A percentile compares a stretch with the other conserved stretches of the same genome.
Conservation (phyloP, 2,113 vertebrate genomes). For the Mystacornis crossleyi region DNA sequence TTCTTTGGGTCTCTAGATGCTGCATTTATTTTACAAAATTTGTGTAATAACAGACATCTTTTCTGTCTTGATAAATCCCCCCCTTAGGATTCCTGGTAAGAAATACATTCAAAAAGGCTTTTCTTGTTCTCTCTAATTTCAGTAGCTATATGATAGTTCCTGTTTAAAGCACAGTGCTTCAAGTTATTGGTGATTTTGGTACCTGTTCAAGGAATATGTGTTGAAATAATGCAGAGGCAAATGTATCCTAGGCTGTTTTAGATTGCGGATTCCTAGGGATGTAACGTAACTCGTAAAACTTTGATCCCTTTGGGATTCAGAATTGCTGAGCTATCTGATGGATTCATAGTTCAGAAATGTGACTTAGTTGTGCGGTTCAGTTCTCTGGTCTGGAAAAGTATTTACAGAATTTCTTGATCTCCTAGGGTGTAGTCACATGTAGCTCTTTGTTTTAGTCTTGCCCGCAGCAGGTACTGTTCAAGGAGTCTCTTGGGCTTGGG, state of each 20-base stretch:
- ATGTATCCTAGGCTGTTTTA: not conserved
- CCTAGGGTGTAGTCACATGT: not conserved
- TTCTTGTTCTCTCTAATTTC: not conserved
- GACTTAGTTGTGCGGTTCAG: not conserved
- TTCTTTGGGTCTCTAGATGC: not conserved
- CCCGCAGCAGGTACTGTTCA: constrained; percentile 48
- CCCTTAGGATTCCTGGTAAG: not conserved
- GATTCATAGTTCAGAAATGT: constrained; percentile 40
- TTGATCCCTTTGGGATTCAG: constrained; percentile 25
- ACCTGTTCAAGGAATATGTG: not conserved
- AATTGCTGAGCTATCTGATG: constrained; percentile 29
- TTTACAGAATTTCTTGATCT: constrained; percentile 55
- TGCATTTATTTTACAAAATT: not conserved
- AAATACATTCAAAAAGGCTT: not conserved
- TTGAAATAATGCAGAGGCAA: not conserved
- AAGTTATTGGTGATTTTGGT: not conserved
- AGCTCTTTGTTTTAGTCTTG: constrained; percentile 39
- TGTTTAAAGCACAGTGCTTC: not conserved
- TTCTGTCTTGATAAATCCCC: not conserved
- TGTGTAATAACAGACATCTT: not conserved
- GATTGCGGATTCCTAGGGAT: not conserved
- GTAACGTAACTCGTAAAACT: not conserved
- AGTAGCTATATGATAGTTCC: not conserved
- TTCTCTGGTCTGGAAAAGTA: constrained; percentile 60
- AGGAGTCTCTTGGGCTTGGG: constrained; percentile 33